A percentile compares a stretch with the other conserved stretches of the same genome.
Evolutionary conservation across 2,113 vertebrate species (phyloP).

Genomic region (Regulus satrapa): DNA sequence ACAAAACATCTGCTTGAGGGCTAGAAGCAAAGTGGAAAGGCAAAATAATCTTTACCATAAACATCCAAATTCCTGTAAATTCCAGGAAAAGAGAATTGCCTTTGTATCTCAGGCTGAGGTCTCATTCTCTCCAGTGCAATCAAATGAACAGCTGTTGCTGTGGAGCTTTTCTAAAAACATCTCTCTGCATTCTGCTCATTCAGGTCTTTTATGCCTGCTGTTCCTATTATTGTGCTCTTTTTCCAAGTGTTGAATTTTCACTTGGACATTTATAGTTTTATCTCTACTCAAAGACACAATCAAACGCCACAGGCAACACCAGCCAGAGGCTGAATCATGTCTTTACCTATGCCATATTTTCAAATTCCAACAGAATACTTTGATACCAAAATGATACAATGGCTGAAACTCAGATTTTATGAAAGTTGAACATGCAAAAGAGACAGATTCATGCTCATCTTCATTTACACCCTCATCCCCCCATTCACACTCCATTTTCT

Average conservation of each 20-base stretch:
- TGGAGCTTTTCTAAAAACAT: conserved; percentile 14
- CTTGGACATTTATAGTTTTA: background rate
- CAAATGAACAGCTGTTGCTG: conserved; percentile 15
- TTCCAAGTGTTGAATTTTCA: background rate
- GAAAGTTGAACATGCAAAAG: background rate
- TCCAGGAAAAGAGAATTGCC: background rate
- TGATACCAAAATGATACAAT: background rate
- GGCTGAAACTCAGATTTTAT: background rate
- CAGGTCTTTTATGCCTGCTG: background rate
- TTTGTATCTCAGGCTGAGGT: background rate
- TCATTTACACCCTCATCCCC: background rate
- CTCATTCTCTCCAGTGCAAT: background rate
- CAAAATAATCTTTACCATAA: background rate
- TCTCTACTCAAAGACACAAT: conserved; percentile 19
- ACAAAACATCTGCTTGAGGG: background rate
- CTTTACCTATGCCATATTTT: background rate
- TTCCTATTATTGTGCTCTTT: conserved; percentile 15
- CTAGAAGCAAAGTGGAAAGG: background rate
- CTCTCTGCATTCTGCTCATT: conserved; percentile 1
- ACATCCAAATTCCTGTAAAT: background rate
- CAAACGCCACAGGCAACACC: background rate
- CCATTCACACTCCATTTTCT: background rate
- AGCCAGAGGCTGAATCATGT: background rate
- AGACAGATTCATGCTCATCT: background rate
- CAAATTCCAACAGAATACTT: background rate